Conservation (phyloP, 2,113 vertebrate genomes). For the Actinemys pallida region DNA sequence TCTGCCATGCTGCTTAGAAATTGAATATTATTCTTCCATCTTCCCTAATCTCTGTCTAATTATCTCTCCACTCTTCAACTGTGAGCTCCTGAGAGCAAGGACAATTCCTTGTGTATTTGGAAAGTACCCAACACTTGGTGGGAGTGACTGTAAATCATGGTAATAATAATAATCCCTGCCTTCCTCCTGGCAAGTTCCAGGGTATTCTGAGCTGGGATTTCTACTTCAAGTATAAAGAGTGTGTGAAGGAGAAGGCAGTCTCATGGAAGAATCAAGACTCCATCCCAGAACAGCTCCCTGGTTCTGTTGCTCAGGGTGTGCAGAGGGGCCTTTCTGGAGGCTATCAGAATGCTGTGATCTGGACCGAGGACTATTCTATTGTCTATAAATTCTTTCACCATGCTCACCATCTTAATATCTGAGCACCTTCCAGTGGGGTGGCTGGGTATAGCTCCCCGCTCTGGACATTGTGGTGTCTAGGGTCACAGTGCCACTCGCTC, state of each 20-base stretch:
- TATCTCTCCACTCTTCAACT: not conserved
- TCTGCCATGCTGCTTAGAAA: not conserved
- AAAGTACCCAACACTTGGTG: not conserved
- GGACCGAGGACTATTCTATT: not conserved
- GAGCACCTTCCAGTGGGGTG: too few species aligned
- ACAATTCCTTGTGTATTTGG: not conserved
- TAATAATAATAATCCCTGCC: fast-evolving
- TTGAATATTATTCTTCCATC: not conserved
- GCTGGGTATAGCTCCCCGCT: not conserved
- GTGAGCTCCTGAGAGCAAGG: not conserved
- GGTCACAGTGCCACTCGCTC: not conserved
- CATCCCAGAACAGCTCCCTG: not conserved
- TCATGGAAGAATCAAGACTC: not conserved
- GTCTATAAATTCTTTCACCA: not conserved
- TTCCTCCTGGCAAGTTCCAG: not conserved
- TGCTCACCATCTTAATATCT: not conserved
- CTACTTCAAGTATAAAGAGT: not conserved
- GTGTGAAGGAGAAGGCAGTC: not conserved
- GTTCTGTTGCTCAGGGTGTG: not conserved
- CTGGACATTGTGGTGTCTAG: not conserved
- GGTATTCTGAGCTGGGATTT: not conserved
- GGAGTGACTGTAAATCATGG: not conserved
- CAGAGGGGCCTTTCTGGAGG: not conserved
- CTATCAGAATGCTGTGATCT: not conserved
- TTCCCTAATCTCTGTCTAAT: not conserved